Percentiles rank a stretch among this genome's conserved stretches.
Conservation (phyloP, 2,113 vertebrate genomes). For the Sardina pilchardus region DNA sequence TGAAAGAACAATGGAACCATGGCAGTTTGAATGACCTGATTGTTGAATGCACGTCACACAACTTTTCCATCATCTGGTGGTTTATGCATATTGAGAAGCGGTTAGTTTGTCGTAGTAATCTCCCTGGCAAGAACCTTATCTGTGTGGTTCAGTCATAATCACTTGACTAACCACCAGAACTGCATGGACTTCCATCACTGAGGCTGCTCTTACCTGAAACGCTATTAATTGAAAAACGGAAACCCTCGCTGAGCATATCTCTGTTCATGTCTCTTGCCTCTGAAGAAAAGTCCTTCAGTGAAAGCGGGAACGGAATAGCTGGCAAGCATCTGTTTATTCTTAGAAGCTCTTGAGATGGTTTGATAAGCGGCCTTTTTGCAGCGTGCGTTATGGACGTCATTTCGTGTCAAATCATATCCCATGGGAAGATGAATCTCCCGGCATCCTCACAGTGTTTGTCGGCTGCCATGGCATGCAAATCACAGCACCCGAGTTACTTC, state of each 20-base stretch:
- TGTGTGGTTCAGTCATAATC: background rate
- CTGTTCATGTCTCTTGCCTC: background rate
- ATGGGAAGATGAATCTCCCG: background rate
- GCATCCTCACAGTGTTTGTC: background rate
- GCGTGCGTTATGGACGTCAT: background rate
- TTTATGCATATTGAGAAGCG: background rate
- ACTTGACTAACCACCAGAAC: background rate
- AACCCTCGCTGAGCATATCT: background rate
- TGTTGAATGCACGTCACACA: background rate
- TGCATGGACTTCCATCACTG: background rate
- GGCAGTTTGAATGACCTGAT: background rate
- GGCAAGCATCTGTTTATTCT: background rate
- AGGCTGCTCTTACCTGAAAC: background rate
- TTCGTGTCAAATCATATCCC: background rate
- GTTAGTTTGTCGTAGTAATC: background rate
- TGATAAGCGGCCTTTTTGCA: slow-evolving; percentile 1
- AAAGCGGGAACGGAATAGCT: background rate
- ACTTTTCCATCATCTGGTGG: background rate
- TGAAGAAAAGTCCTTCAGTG: background rate
- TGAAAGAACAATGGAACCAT: background rate
- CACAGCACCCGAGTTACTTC: background rate
- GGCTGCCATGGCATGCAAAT: background rate
- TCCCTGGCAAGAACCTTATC: background rate
- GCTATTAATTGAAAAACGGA: background rate
- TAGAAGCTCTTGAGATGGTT: background rate